Evolutionary conservation across 1,140 invertebrate species (phyloP), one percentile per base, ranked within the genome.

Genomic region (Drosophila willistoni): DNA sequence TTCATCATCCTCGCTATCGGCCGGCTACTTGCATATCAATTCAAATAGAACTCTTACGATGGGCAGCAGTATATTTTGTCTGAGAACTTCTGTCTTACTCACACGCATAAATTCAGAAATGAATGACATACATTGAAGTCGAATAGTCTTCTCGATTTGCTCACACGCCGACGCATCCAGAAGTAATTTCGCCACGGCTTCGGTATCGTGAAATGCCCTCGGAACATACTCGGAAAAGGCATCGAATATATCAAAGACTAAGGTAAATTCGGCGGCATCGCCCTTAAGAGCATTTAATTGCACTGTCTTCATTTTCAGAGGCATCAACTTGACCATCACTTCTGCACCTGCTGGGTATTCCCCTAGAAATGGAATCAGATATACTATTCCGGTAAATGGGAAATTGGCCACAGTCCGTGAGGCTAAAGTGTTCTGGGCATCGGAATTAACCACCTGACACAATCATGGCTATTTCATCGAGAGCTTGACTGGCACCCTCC

Each of bases 381-480:
- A 84, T 13, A 65, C 69, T 65, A 91, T 92, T 7, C 83, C 91
- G 19, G 57, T 44, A 7, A 81, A 47, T 44, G n/a, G n/a, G n/a
- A 92, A 79, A n/a, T 92, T 85, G 0, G 59, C 68, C 7, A 92
- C 79, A 4, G 91, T 90, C n/a, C 64, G 75, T 0, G 89, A 79
- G n/a, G 81, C 59, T 68, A 91, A 42, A 42, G 82, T 75, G 6
- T 81, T 80, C 13, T 66, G 71, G 0, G 67, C 64, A 34, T 91
- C 90, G 4, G 81, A 81, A 6, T 75, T 36, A 0, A 77, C 17
- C 1, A 92, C 96, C 95, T 6, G 96, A 95, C 33, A 97, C 93
- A 92, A 96, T 94, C 1, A 97, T 91, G 7, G 96, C 96, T 78
- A 97, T 93, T n/a, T 94, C 90, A 92, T 97, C 96, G 22, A 97